Evolutionary conservation across 1,140 invertebrate genomes (phyloP).

Genomic region (Coelopa frigida): DNA sequence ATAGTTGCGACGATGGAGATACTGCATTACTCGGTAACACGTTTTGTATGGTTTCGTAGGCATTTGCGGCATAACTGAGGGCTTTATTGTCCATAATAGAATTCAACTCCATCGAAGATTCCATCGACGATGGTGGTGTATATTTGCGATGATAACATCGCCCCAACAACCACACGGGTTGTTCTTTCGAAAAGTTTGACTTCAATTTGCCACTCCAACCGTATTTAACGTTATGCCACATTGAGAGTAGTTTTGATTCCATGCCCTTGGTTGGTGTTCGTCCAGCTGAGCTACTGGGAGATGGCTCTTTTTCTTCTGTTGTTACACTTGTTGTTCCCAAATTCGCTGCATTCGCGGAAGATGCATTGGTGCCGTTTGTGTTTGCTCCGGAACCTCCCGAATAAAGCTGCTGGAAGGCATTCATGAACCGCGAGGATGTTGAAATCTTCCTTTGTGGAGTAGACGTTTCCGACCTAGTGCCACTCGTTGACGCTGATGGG

Average conservation of each 20-base stretch:
- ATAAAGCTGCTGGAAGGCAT: conserved; percentile 41
- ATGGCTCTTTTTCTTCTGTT: conserved; percentile 20
- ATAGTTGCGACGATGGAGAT: conserved; percentile 18
- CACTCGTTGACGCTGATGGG: conserved; percentile 10
- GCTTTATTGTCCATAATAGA: conserved; percentile 21
- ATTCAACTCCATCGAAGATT: conserved; percentile 57
- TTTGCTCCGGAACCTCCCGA: conserved; percentile 5
- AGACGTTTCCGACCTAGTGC: conserved; percentile 20
- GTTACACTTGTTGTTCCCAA: conserved; percentile 21
- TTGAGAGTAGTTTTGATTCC: conserved; percentile 70
- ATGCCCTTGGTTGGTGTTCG: conserved; percentile 55
- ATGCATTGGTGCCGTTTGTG: neutral
- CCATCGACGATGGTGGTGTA: conserved; percentile 54
- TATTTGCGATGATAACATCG: conserved; percentile 72
- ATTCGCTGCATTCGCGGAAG: neutral
- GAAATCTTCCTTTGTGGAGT: conserved; percentile 41
- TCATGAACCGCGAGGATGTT: conserved; percentile 42
- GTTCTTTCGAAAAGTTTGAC: conserved; percentile 77
- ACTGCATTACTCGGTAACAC: conserved; percentile 7
- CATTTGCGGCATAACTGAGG: too few species aligned
- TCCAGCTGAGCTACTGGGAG: conserved; percentile 26
- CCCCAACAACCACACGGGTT: conserved; percentile 76
- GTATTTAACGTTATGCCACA: conserved; percentile 89
- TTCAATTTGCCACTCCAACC: conserved; percentile 77
- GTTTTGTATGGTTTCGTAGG: conserved; percentile 27